These are phyloP conservation scores for Daktulosphaira vitifoliae DNA, from an alignment of 1,140 invertebrate genomes.

Conservation along the genomic window DNA sequence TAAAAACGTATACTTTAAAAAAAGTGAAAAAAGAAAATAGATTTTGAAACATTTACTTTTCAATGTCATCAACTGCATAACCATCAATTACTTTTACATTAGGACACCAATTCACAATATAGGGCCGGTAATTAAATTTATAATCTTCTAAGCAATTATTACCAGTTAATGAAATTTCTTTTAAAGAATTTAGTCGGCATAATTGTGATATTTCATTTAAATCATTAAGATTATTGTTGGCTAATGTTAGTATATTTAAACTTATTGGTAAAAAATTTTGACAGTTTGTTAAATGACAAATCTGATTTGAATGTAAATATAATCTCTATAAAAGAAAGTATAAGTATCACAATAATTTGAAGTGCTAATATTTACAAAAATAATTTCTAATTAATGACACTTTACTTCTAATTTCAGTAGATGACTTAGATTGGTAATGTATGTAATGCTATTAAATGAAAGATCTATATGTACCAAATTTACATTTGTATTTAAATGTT, in stretches of 20 bases:
- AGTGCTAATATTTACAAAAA: not conserved
- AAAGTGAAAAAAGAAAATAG: slow-evolving; percentile 5
- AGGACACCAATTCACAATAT: slow-evolving; percentile 87
- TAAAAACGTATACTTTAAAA: slow-evolving; percentile 36
- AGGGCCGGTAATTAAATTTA: slow-evolving; percentile 81
- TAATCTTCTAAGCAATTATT: slow-evolving; percentile 71
- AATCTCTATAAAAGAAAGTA: slow-evolving; percentile 58
- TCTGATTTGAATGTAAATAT: slow-evolving; percentile 74
- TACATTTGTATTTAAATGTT: slow-evolving; percentile 71
- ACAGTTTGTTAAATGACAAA: slow-evolving; percentile 68
- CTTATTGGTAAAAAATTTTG: slow-evolving; percentile 70
- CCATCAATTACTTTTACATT: slow-evolving; percentile 79
- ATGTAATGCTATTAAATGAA: slow-evolving; percentile 78
- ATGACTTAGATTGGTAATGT: slow-evolving; percentile 72
- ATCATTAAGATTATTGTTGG: slow-evolving; percentile 75
- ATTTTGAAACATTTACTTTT: slow-evolving; percentile 54
- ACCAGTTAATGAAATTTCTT: slow-evolving; percentile 71
- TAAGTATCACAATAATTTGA: not conserved
- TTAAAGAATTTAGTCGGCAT: slow-evolving; percentile 60
- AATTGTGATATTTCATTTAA: slow-evolving; percentile 79
- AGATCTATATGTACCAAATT: slow-evolving; percentile 75
- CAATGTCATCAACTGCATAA: slow-evolving; percentile 76
- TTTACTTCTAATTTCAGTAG: slow-evolving; percentile 67
- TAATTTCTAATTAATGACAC: not conserved
- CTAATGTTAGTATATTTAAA: slow-evolving; percentile 66